Base-by-base conservation (phyloP, 2,797 vertebrate genomes). In the Scleropages formosus region DNA sequence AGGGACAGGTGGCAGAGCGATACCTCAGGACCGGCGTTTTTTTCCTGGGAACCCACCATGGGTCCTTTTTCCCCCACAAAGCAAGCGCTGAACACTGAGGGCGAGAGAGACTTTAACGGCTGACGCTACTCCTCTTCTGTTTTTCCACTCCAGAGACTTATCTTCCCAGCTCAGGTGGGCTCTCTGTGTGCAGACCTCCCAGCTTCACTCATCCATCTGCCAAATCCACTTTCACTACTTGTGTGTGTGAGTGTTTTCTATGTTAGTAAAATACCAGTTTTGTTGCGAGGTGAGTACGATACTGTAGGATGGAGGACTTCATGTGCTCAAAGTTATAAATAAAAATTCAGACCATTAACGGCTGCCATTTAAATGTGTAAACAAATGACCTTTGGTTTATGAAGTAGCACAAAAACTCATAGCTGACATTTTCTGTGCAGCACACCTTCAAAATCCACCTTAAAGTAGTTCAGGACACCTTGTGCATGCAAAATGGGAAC, bases 111-210 rank as follows among this genome's bases (percentile, higher is more conserved):
- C 13, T 85, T 91, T 90, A 86, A 88, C 82, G 87, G 86, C 87
- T 87, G 87, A 86, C 85, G 84, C 78, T 75, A 73, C 75, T 70
- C 62, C 62, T 84, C 84, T 47, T 75, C 70, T 89, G 82, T 87
- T 84, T 92, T 88, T 88, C 86, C 79, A 84, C 88, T 82, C 85
- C 83, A 88, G 85, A 88, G 87, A 90, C 88, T 91, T 92, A 92
- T 92, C 89, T 88, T 82, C 82, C 56, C 46, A 84, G 89, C 88
- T 92, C 91, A 92, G 91, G 90, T 92, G 90, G 88, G 15, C 74
- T 60, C 53, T 67, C 73, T n/a, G 9, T 18, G 10, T n/a, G 11
- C 8, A 20, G 6, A 20, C 18, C 9, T 4, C 11, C 16, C 6
- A 9, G 1, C 24, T 53, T 11, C 26, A 24, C 13, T n/a, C 4